Base-by-base conservation (phyloP, 2,113 vertebrate species). In the Esox niger region DNA sequence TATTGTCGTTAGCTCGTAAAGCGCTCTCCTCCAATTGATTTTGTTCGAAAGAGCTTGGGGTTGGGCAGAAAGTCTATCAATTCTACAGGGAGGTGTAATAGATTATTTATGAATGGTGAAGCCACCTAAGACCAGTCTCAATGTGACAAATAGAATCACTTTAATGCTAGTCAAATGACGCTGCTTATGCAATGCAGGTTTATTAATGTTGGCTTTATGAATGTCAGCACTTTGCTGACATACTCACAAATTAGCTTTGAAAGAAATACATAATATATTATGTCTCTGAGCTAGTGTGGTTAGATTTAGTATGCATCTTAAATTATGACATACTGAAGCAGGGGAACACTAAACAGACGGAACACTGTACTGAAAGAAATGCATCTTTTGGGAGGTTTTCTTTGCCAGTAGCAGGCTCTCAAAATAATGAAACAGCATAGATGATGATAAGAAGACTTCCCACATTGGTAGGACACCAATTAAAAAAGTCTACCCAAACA, bases 241-340 rank as follows among this genome's bases (percentile, higher is more conserved):
- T 27, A 3, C 62, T 75, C 64, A 66, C 65, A 73, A 72, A 79
- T 55, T 46, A 35, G 59, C 31, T 71, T 31, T 35, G 47, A 68
- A 69, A 71, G 30, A 33, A 62, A 82, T 84, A 60, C 75, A 82
- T 80, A 75, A 82, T 79, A 71, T 72, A 82, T 82, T 43, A 57
- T 59, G 62, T 69, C 49, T 71, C 59, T 32, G 70, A 47, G 66
- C 49, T 61, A 64, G 23, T 67, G 35, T 3, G 61, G 17, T 25
- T 31, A 52, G 47, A 66, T 80, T 84, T 65, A 65, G 58, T 26
- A 77, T 71, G 72, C 64, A 63, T 64, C 66, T 67, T 59, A 26
- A 67, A 49, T 69, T 73, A 64, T 66, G 33, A 65, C 68, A 69
- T 56, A 17, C 35, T 43, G 79, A 66, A 61, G 20, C 66, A 70